Evolutionary conservation across 2,797 vertebrate genomes (phyloP).

Genomic region (Nyctalus aviator): DNA sequence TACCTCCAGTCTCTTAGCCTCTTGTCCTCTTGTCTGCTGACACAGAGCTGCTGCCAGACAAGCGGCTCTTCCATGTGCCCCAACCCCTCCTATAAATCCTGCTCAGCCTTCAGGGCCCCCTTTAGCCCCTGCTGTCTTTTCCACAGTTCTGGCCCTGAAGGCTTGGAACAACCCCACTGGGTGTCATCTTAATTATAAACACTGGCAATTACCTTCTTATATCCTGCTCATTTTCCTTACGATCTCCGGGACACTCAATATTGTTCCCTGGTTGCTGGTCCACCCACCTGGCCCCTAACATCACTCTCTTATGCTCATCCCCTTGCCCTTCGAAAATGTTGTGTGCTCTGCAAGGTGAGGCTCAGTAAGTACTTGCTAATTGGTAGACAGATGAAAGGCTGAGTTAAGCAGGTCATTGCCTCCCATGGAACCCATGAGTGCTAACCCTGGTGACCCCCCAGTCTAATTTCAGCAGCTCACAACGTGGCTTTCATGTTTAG

Average conservation of each 20-base stretch:
- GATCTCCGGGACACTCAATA: background rate
- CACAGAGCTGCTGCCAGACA: background rate
- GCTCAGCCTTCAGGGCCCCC: background rate
- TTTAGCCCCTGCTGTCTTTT: background rate
- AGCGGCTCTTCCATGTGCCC: background rate
- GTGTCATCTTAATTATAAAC: background rate
- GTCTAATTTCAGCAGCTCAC: background rate
- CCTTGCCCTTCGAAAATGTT: slow-evolving; percentile 16
- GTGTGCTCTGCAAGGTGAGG: background rate
- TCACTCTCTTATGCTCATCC: background rate
- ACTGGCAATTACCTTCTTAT: background rate
- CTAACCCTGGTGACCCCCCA: background rate
- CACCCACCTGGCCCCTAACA: background rate
- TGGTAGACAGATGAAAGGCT: background rate
- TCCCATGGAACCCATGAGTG: background rate
- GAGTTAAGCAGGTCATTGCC: background rate
- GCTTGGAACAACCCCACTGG: background rate
- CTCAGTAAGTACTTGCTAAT: background rate
- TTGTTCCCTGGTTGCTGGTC: background rate
- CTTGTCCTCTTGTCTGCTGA: background rate
- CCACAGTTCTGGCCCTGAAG: background rate
- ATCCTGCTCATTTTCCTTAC: background rate
- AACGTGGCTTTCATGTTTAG: slow-evolving; percentile 3
- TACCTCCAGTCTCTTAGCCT: background rate
- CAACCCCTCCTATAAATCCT: background rate